These are phyloP conservation scores for Musca vetustissima DNA, from an alignment of 1,140 invertebrate genomes.

Conservation along the genomic window DNA sequence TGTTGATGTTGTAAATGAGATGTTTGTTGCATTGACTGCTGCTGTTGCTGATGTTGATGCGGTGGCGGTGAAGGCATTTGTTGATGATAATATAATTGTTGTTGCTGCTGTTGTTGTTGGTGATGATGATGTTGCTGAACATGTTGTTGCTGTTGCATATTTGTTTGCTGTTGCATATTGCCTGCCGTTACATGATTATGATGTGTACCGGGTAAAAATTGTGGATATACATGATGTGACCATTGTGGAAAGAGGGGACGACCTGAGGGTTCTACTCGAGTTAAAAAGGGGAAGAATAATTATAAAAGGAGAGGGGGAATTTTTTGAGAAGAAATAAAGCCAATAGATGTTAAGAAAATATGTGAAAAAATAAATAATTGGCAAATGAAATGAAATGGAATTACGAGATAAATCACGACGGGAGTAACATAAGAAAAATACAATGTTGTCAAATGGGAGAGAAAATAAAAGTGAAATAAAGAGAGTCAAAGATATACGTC, in stretches of 20 bases:
- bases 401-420: too few relatives aligned
- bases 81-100: constrained; percentile 43
- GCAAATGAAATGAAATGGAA: background rate
- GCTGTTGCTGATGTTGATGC: constrained; percentile 39
- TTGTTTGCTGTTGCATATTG: constrained; percentile 36
- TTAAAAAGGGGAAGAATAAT: background rate
- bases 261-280: constrained; percentile 50
- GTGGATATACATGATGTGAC: constrained; percentile 89
- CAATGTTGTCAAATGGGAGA: too few relatives aligned
- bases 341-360: too few relatives aligned
- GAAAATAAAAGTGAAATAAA: too few relatives aligned
- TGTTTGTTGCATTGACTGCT: constrained; percentile 36
- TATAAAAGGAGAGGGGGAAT: too few relatives aligned
- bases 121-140: constrained; percentile 23
- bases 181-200: constrained; percentile 60
- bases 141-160: constrained; percentile 25
- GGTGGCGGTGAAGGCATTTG: constrained; percentile 28
- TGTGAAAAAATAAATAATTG: background rate
- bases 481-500: too few relatives aligned
- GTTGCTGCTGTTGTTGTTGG: constrained; percentile 32
- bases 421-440: too few relatives aligned
- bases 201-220: constrained; percentile 85
- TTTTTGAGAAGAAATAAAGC: too few relatives aligned
- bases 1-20: constrained; percentile 31
- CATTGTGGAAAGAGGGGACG: constrained; percentile 86